Evolutionary conservation across 2,113 vertebrate genomes (phyloP).

Genomic region (Gavialis gangeticus): DNA sequence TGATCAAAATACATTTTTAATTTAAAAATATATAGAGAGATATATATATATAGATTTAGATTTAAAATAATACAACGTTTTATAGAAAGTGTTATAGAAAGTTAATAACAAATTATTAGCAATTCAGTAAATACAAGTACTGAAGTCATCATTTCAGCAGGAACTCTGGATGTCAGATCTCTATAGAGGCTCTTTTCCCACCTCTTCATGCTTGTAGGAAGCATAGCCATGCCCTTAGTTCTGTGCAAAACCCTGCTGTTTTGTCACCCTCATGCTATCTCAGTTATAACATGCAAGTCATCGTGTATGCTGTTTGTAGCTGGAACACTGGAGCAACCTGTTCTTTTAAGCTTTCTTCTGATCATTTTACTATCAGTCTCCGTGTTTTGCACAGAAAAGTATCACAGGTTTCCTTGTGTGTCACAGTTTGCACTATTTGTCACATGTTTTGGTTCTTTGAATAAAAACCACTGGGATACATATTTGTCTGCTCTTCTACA

Average conservation of each 20-base stretch:
- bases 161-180: neutral
- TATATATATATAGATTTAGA: neutral
- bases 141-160: neutral
- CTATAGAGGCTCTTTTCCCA: neutral
- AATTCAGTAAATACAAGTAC: neutral
- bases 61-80: neutral
- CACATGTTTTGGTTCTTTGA: neutral
- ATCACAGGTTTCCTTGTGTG: neutral
- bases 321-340: neutral
- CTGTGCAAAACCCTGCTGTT: neutral
- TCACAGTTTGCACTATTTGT: neutral
- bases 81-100: neutral
- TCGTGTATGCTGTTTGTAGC: neutral
- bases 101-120: neutral
- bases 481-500: neutral
- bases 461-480: neutral
- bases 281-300: neutral
- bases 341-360: neutral
- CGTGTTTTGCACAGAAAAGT: neutral
- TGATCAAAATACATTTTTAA: neutral
- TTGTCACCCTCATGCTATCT: neutral
- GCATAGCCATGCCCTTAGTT: neutral
- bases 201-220: neutral
- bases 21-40: neutral
- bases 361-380: neutral